A percentile compares a stretch with the other conserved stretches of the same genome.
Conservation (phyloP, 2,888 invertebrate genomes). For the Ormia ochracea region DNA sequence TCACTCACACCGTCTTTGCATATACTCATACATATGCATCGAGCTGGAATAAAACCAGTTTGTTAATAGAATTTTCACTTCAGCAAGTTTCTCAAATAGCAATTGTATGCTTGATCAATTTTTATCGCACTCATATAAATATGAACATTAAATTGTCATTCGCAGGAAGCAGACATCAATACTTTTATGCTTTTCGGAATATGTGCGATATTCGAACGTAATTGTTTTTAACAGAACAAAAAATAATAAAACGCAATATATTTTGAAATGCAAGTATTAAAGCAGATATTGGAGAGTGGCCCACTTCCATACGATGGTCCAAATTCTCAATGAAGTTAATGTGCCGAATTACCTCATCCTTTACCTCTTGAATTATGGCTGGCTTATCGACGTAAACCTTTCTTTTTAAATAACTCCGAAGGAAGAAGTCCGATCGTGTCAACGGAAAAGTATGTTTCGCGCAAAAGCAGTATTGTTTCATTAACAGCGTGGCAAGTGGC, state of each 20-base stretch:
- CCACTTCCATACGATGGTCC: no score
- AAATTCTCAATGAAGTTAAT: no score
- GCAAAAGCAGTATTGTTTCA: no score
- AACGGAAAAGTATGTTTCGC: no score
- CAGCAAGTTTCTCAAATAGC: constrained; percentile 41
- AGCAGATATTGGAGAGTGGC: no score
- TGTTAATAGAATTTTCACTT: constrained; percentile 42
- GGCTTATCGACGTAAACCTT: no score
- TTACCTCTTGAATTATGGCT: no score
- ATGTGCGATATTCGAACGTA: background rate
- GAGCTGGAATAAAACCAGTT: background rate
- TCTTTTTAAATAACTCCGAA: no score
- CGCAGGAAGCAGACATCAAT: background rate
- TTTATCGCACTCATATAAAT: constrained; percentile 4
- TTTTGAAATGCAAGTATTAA: no score
- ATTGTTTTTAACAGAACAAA: background rate
- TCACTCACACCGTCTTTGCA: background rate
- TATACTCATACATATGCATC: background rate
- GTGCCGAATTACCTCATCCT: no score
- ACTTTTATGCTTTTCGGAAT: background rate
- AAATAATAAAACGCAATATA: background rate
- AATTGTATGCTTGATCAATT: constrained; percentile 46
- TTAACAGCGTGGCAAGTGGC: no score
- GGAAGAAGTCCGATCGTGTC: no score
- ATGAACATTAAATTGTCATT: constrained; percentile 7